Evolutionary conservation across 2,113 vertebrate species (phyloP).

Genomic region (Mustela lutreola): DNA sequence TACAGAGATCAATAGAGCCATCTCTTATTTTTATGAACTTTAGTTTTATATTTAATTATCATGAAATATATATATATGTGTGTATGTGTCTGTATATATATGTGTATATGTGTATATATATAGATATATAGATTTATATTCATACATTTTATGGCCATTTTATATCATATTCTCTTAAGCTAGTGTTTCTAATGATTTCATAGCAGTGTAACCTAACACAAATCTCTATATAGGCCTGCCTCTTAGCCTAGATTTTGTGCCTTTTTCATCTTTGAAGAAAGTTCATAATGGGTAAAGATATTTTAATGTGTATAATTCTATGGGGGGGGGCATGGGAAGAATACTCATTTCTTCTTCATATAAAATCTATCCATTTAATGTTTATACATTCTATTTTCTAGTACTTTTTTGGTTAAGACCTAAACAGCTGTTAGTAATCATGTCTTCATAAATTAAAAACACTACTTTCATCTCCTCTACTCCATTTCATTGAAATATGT

Average conservation of each 20-base stretch:
- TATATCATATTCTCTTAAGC: not conserved
- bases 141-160: slow-evolving; percentile 1
- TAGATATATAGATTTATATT: not conserved
- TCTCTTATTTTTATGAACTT: not conserved
- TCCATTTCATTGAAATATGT: not conserved
- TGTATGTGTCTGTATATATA: too few species aligned
- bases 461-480: not conserved
- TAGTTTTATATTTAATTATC: slow-evolving; percentile 1
- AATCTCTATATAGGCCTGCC: not conserved
- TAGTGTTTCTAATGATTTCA: not conserved
- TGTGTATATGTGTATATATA: too few species aligned
- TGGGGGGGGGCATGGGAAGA: not conserved
- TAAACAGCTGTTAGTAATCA: not conserved
- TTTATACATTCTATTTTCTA: not conserved
- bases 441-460: slow-evolving; percentile 15
- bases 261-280: slow-evolving; percentile 43
- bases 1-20: not conserved
- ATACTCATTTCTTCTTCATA: not conserved
- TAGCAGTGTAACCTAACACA: not conserved
- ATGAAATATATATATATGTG: not conserved
- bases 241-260: not conserved
- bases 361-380: not conserved
- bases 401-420: slow-evolving; percentile 1
- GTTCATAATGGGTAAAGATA: not conserved
- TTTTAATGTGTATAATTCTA: slow-evolving; percentile 19